Evolutionary conservation across 2,888 invertebrate genomes (phyloP).

Genomic region (Eupithecia centaureata): DNA sequence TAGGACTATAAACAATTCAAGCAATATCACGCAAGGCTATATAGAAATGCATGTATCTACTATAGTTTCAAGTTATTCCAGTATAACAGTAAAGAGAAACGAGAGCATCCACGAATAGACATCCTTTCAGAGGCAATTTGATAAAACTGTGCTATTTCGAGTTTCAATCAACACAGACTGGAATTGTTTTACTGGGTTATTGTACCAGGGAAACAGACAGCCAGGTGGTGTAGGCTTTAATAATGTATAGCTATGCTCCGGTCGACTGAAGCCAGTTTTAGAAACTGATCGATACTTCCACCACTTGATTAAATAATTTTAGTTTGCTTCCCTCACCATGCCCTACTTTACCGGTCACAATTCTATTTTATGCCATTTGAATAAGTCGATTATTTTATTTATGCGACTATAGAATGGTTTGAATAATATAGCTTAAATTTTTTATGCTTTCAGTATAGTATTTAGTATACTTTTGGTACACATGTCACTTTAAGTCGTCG

Average conservation of each 20-base stretch:
- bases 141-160: slow-evolving; percentile 62
- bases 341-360: slow-evolving; percentile 74
- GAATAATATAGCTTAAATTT: not conserved
- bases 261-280: slow-evolving; percentile 77
- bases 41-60: slow-evolving; percentile 35
- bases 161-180: slow-evolving; percentile 67
- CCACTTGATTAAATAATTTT: slow-evolving; percentile 39
- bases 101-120: slow-evolving; percentile 38
- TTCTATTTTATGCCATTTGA: slow-evolving; percentile 68
- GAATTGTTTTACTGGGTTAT: slow-evolving; percentile 73
- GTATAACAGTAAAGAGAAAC: slow-evolving; percentile 36
- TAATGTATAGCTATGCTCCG: slow-evolving; percentile 53
- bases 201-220: slow-evolving; percentile 65
- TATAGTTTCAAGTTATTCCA: slow-evolving; percentile 9
- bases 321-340: slow-evolving; percentile 60
- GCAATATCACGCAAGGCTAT: slow-evolving; percentile 42
- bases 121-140: slow-evolving; percentile 58
- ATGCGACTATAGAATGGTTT: not conserved
- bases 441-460: no score
- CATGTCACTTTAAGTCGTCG: no score
- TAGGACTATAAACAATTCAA: slow-evolving; percentile 44
- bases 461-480: no score
- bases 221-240: slow-evolving; percentile 66
- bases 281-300: slow-evolving; percentile 76
- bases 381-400: slow-evolving; percentile 56